Evolutionary conservation across 2,797 vertebrate genomes (phyloP).

Genomic region (Phalanger gymnotis): DNA sequence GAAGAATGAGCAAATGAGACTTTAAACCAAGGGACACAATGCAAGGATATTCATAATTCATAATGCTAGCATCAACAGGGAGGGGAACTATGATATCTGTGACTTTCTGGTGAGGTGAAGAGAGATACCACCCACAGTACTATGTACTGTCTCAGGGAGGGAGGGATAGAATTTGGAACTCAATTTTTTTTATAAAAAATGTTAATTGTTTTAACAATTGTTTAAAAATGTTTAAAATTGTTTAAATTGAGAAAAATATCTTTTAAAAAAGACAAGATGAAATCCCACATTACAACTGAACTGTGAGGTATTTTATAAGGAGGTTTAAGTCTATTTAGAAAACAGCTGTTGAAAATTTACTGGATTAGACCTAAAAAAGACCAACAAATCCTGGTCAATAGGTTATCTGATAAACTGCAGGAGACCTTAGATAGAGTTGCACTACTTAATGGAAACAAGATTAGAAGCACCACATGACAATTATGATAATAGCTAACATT

Average conservation of each 20-base stretch:
- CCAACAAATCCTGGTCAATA: neutral
- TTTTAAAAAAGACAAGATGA: neutral
- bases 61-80: neutral
- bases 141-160: neutral
- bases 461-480: neutral
- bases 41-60: neutral
- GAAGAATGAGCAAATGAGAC: conserved; percentile 4
- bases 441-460: neutral
- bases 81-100: neutral
- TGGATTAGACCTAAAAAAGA: neutral
- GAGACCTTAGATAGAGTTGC: neutral
- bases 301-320: neutral
- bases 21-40: neutral
- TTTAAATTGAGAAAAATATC: neutral
- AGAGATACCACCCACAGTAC: neutral
- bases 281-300: neutral
- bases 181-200: neutral
- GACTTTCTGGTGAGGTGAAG: conserved; percentile 28
- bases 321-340: conserved; percentile 11
- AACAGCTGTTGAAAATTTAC: neutral
- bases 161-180: neutral
- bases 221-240: neutral
- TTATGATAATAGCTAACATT: neutral
- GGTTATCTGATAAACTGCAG: conserved; percentile 5
- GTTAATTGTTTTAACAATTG: neutral